phyloP scores from a whole-genome alignment of 2,113 vertebrate genomes.

The Microtus montanus region DNA sequence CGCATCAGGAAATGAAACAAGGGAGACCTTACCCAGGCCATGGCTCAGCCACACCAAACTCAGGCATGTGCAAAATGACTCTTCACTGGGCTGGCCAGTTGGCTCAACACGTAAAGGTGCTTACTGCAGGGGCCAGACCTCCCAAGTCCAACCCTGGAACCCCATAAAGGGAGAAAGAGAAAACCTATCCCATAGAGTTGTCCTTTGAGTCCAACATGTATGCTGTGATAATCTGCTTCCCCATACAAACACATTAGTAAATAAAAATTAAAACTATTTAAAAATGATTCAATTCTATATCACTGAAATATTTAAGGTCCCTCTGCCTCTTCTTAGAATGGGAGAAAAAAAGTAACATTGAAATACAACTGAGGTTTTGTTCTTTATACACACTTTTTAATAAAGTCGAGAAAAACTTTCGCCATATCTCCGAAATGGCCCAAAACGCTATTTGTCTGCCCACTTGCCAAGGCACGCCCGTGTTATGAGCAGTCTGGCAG shows the following conservation, averaged over 20 bases:
- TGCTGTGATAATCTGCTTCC: background rate
- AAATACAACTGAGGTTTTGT: conserved; percentile 81
- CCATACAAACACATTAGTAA: background rate
- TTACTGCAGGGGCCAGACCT: background rate
- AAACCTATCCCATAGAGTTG: background rate
- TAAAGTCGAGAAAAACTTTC: conserved; percentile 80
- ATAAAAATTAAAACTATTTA: background rate
- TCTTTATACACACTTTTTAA: conserved; percentile 78
- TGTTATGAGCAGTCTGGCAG: conserved; percentile 70
- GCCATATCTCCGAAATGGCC: conserved; percentile 80
- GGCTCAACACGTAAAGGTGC: background rate
- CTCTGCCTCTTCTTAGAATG: too few relatives aligned
- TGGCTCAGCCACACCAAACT: conserved; percentile 75
- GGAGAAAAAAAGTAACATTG: background rate
- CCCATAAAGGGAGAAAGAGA: background rate
- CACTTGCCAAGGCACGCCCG: conserved; percentile 69
- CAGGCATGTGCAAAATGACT: conserved; percentile 71
- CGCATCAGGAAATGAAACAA: background rate
- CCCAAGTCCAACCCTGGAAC: background rate
- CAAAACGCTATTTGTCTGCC: conserved; percentile 77
- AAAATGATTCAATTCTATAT: conserved; percentile 79
- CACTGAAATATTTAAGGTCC: conserved; percentile 51
- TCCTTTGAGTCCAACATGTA: background rate
- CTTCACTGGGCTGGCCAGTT: background rate
- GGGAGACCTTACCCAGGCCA: conserved; percentile 52